These are phyloP conservation scores for Argyresthia goedartella DNA, from an alignment of 2,888 invertebrate genomes.

Conservation along the genomic window DNA sequence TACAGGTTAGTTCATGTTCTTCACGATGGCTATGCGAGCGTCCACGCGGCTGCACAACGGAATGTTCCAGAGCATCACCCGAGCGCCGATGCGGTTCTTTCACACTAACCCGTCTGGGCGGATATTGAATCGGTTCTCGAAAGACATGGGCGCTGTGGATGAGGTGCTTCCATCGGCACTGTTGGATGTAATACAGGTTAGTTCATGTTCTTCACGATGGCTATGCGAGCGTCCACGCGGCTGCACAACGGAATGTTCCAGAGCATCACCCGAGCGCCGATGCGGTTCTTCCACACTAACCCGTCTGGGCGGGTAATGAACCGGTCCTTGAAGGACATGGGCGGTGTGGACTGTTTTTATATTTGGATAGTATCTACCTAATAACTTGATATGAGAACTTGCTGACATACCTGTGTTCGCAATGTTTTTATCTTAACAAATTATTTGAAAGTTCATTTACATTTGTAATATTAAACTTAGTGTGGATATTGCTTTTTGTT, in stretches of 20 bases:
- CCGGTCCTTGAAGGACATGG: conserved; percentile 92
- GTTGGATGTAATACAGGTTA: conserved; percentile 73
- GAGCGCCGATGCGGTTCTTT: conserved; percentile 89
- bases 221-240: conserved; percentile 80
- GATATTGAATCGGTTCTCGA: conserved; percentile 90
- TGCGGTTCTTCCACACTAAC: conserved; percentile 91
- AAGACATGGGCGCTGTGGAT: conserved; percentile 85
- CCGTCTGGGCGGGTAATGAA: conserved; percentile 87
- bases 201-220: conserved; percentile 73
- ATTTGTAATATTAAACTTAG: too few species aligned
- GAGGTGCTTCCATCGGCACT: conserved; percentile 73
- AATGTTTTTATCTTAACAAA: too few species aligned
- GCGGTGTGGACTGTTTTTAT: conserved; percentile 75
- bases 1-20: conserved; percentile 74
- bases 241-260: conserved; percentile 89
- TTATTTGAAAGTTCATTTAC: too few species aligned
- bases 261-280: conserved; percentile 83
- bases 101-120: conserved; percentile 87
- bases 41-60: conserved; percentile 83
- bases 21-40: conserved; percentile 77
- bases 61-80: conserved; percentile 87
- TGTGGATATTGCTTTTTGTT: too few species aligned
- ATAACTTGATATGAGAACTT: too few species aligned
- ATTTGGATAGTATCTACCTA: too few species aligned
- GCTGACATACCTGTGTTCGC: too few species aligned